Evolutionary conservation across 2,797 vertebrate species (phyloP), one percentile per base, ranked within the genome.

Genomic region (Esox masquinongy): DNA sequence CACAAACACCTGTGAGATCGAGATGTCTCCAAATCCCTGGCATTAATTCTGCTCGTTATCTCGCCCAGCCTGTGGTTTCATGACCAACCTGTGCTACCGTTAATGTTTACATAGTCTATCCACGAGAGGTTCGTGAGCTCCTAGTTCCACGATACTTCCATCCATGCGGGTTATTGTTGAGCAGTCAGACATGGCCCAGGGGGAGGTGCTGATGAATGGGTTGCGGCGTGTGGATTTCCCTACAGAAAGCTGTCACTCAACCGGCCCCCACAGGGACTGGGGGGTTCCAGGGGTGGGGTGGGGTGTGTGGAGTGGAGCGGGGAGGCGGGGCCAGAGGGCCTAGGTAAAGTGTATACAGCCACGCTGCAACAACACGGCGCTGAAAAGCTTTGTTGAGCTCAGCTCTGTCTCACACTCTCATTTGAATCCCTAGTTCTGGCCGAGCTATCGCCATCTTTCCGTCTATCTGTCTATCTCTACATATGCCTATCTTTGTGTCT

Each of bases 201-300:
- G 78, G 82, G 81, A 59, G 24, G 76, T 61, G 11, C 66, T 77
- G 86, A 89, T 88, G 81, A 88, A 88, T 86, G 75, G 80, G 82
- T 78, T 88, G 75, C 24, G 22, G 56, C 84, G 75, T 86, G 90
- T 82, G 84, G 88, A 87, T 88, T 90, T 77, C 77, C 82, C 86
- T 87, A 74, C 77, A 84, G 86, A 87, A 88, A 86, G 83, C 88
- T 90, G 91, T 86, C 90, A 90, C 75, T 90, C 89, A 87, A 70
- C 24, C 51, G 14, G 59, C 43, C 71, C 82, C 83, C 74, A 49
- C 74, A 87, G 81, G 84, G 85, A 79, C 64, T 22, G 36, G 70
- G 81, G 73, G 74, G 53, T 14, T 67, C 79, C 81, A 73, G 63
- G 39, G 77, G 59, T 73, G 74, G 61, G 74, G 71, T 53, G 5